Percentiles rank a stretch among this genome's conserved stretches.
Conservation (phyloP, 2,797 vertebrate species). For the Coilia nasus region DNA sequence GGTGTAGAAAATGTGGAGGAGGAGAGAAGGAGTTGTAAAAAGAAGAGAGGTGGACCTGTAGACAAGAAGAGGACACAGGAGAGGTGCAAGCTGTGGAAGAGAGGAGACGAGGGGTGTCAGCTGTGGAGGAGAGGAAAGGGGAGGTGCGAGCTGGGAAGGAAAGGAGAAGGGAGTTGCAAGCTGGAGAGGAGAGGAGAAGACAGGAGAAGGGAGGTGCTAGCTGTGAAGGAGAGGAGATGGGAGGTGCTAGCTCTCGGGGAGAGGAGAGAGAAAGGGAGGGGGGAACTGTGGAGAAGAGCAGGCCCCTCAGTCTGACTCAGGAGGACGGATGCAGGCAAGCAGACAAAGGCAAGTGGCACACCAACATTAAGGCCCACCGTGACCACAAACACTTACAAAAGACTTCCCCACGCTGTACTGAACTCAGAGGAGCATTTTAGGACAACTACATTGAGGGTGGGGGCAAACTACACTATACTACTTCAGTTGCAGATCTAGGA, state of each 20-base stretch:
- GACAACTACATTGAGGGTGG: background rate
- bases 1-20: too few species aligned
- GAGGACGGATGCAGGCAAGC: slow-evolving; percentile 34
- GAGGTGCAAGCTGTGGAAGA: too few species aligned
- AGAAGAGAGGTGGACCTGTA: too few species aligned
- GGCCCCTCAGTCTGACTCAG: background rate
- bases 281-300: background rate
- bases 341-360: slow-evolving; percentile 14
- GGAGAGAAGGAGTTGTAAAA: too few species aligned
- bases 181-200: too few species aligned
- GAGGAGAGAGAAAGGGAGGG: background rate
- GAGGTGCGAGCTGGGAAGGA: background rate
- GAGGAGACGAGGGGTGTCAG: too few species aligned
- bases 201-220: too few species aligned
- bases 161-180: too few species aligned
- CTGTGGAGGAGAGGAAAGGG: background rate
- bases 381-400: background rate
- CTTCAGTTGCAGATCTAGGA: background rate
- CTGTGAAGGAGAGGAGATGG: too few species aligned
- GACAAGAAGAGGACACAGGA: too few species aligned
- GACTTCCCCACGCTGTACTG: background rate
- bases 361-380: background rate
- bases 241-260: too few species aligned
- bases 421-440: background rate
- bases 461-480: background rate